phyloP scores from a whole-genome alignment of 2,113 vertebrate genomes.

The Seriola aureovittata region DNA sequence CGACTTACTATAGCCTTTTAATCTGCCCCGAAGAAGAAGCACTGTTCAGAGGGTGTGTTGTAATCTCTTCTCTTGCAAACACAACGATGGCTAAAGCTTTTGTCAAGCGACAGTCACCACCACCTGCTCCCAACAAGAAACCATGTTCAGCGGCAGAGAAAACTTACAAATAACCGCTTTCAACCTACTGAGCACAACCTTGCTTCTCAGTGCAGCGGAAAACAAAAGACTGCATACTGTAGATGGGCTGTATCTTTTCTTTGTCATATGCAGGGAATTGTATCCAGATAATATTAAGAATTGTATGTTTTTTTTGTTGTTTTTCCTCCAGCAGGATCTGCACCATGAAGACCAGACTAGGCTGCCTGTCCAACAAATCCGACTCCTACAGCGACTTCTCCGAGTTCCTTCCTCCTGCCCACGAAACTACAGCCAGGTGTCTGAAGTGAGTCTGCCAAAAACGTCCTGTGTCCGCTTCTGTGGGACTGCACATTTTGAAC shows the following conservation, averaged over 20 bases:
- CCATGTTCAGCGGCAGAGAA: too few species aligned
- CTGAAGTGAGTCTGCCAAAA: slow-evolving; percentile 89
- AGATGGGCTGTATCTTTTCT: too few species aligned
- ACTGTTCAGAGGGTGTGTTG: too few species aligned
- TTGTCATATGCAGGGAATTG: neutral
- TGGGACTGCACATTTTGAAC: neutral
- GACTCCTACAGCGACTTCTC: slow-evolving; percentile 97
- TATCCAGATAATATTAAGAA: neutral
- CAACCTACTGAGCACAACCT: neutral
- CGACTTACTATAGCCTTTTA: too few species aligned
- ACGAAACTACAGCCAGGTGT: slow-evolving; percentile 91
- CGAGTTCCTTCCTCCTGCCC: slow-evolving; percentile 90
- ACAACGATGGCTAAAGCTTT: too few species aligned
- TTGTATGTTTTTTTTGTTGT: neutral
- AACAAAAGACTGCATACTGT: too few species aligned
- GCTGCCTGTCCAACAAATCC: slow-evolving; percentile 97
- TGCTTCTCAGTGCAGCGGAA: neutral
- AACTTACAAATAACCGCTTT: neutral
- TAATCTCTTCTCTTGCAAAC: too few species aligned
- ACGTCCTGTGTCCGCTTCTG: neutral
- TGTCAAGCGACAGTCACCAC: too few species aligned
- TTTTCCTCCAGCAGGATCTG: slow-evolving; percentile 81
- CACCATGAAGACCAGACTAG: slow-evolving; percentile 97
- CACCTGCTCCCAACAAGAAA: too few species aligned
- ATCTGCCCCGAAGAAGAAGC: too few species aligned